phyloP scores from a whole-genome alignment of 2,113 vertebrate species.

The Daphoenositta chrysoptera region DNA sequence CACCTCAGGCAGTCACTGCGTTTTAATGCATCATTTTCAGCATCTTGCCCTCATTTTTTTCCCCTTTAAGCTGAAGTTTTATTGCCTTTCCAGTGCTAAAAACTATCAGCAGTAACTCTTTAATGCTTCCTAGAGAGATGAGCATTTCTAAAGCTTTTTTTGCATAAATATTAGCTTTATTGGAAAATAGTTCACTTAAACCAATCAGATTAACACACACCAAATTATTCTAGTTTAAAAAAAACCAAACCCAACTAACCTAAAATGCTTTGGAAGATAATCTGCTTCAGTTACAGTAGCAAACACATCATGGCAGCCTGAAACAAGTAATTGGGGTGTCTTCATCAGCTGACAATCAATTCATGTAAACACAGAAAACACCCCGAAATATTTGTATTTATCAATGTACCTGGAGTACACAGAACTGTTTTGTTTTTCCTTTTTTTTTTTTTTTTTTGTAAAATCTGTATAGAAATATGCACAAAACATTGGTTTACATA shows the following conservation, averaged over 20 bases:
- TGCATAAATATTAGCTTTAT: slow-evolving; percentile 67
- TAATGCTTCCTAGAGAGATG: slow-evolving; percentile 31
- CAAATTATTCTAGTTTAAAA: slow-evolving; percentile 41
- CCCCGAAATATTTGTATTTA: neutral
- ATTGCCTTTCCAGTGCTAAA: neutral
- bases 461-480: slow-evolving; percentile 52
- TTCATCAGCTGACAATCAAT: slow-evolving; percentile 5
- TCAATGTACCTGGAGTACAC: neutral
- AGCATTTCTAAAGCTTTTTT: slow-evolving; percentile 45
- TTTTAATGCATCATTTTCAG: neutral
- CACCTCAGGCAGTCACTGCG: neutral
- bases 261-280: slow-evolving; percentile 58
- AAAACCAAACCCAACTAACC: slow-evolving; percentile 13
- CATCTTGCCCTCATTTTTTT: neutral
- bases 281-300: slow-evolving; percentile 57
- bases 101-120: neutral
- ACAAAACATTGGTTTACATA: slow-evolving; percentile 54
- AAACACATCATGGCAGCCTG: slow-evolving; percentile 50
- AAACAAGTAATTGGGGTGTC: slow-evolving; percentile 26
- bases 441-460: neutral
- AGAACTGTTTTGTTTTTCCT: neutral
- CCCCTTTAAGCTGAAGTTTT: neutral
- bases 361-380: slow-evolving; percentile 56
- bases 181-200: slow-evolving; percentile 65
- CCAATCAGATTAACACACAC: slow-evolving; percentile 60